phyloP scores from a whole-genome alignment of 1,140 invertebrate genomes.

The Drosophila aff. region DNA sequence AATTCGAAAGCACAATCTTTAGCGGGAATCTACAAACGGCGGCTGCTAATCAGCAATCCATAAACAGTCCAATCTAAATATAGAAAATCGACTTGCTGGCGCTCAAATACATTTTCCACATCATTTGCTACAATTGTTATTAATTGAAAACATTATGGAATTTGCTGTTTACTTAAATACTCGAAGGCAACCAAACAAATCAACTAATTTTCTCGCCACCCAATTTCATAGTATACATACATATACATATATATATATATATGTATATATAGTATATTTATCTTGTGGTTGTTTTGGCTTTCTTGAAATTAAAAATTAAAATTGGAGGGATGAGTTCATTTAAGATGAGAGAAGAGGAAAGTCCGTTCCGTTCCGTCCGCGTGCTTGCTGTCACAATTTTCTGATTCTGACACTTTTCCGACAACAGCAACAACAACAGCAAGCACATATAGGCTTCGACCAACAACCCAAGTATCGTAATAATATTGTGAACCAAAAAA shows the following conservation, averaged over 20 bases:
- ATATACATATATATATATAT: background rate
- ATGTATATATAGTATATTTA: background rate
- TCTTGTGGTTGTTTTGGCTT: conserved; percentile 13
- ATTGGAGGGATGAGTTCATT: conserved; percentile 46
- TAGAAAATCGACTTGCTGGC: conserved; percentile 1
- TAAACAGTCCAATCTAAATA: background rate
- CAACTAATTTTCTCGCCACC: conserved; percentile 31
- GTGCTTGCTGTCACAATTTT: conserved; percentile 68
- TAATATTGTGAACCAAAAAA: conserved; percentile 46
- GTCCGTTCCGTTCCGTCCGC: conserved; percentile 30
- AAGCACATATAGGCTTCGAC: background rate
- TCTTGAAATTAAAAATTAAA: conserved; percentile 17
- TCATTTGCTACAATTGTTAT: conserved; percentile 63
- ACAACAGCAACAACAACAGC: conserved; percentile 24
- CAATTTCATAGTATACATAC: conserved; percentile 5
- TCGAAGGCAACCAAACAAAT: conserved; percentile 33
- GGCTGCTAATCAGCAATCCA: conserved; percentile 2
- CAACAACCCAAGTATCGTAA: conserved; percentile 39
- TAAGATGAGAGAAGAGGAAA: conserved; percentile 9
- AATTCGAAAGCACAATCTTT: background rate
- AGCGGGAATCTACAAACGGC: background rate
- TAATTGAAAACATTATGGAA: conserved; percentile 77
- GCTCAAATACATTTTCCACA: conserved; percentile 11
- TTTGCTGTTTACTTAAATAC: conserved; percentile 63
- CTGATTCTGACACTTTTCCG: conserved; percentile 55